Evolutionary conservation across 1,140 invertebrate genomes (phyloP).

Genomic region (Aphidius gifuensis): DNA sequence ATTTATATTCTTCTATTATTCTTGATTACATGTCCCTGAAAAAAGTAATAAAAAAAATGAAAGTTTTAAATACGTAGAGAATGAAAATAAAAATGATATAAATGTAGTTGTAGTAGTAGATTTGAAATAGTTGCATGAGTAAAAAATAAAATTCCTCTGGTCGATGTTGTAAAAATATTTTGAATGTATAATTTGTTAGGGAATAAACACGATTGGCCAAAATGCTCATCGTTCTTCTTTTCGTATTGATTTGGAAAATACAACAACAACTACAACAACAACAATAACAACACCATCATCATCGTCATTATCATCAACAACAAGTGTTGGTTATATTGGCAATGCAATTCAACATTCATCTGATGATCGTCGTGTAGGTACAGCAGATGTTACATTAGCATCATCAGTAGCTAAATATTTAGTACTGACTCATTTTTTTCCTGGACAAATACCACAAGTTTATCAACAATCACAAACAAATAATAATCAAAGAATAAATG

Average conservation of each 20-base stretch:
- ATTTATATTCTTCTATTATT: too few species aligned
- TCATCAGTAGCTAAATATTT: conserved; percentile 58
- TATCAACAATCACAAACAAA: conserved; percentile 46
- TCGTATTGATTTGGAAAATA: conserved; percentile 41
- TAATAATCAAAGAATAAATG: conserved; percentile 24
- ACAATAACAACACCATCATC: too few species aligned
- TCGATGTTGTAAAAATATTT: conserved; percentile 49
- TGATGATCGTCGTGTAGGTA: conserved; percentile 56
- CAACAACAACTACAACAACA: too few species aligned
- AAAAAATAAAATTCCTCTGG: neutral
- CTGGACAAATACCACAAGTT: conserved; percentile 55
- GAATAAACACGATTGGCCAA: conserved; percentile 51
- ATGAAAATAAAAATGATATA: too few species aligned
- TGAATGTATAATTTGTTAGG: conserved; percentile 44
- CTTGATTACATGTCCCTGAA: too few species aligned
- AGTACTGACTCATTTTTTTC: conserved; percentile 58
- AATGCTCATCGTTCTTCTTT: conserved; percentile 48
- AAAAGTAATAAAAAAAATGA: too few species aligned
- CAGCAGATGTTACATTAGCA: conserved; percentile 51
- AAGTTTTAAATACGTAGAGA: too few species aligned
- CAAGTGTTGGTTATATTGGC: conserved; percentile 51
- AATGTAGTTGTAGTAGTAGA: too few species aligned
- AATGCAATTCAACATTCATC: conserved; percentile 45
- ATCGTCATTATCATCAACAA: conserved; percentile 32
- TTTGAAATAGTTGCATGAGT: too few species aligned